Evolutionary conservation across 2,888 invertebrate species (phyloP).

Genomic region (Ichneumon xanthorius): DNA sequence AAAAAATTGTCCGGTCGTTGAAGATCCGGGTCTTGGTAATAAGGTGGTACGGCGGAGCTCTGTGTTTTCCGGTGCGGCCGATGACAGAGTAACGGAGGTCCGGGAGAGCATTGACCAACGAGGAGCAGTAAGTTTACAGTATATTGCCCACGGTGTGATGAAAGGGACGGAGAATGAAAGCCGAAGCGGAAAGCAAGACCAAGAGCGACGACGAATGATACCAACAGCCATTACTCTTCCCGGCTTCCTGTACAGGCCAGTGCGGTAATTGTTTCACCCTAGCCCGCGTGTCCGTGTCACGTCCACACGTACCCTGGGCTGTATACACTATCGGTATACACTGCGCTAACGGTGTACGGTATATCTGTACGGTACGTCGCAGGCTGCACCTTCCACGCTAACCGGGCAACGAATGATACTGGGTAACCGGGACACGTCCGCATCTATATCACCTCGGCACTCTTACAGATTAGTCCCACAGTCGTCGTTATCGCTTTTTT

Average conservation of each 20-base stretch:
- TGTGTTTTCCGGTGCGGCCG: slow-evolving; percentile 23
- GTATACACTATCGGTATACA: slow-evolving; percentile 7
- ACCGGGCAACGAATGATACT: slow-evolving; percentile 56
- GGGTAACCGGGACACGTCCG: slow-evolving; percentile 68
- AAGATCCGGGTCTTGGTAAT: neutral
- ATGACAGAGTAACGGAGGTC: slow-evolving; percentile 19
- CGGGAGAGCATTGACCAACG: slow-evolving; percentile 42
- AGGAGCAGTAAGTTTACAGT: slow-evolving; percentile 45
- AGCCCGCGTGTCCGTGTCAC: slow-evolving; percentile 52
- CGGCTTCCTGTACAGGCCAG: slow-evolving; percentile 67
- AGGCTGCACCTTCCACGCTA: slow-evolving; percentile 55
- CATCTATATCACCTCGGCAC: slow-evolving; percentile 70
- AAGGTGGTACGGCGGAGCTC: neutral
- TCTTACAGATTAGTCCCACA: slow-evolving; percentile 71
- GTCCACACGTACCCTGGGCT: slow-evolving; percentile 56
- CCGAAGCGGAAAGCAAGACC: slow-evolving; percentile 58
- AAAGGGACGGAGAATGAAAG: slow-evolving; percentile 46
- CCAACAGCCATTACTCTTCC: slow-evolving; percentile 70
- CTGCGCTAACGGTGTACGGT: neutral
- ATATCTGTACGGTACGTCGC: slow-evolving; percentile 45
- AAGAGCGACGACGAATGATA: slow-evolving; percentile 65
- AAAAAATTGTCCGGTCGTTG: neutral
- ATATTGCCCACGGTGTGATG: slow-evolving; percentile 32
- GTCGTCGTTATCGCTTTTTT: slow-evolving; percentile 30
- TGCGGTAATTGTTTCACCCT: slow-evolving; percentile 70